Evolutionary conservation across 2,113 vertebrate species (phyloP).

Genomic region (Actinemys pallida): DNA sequence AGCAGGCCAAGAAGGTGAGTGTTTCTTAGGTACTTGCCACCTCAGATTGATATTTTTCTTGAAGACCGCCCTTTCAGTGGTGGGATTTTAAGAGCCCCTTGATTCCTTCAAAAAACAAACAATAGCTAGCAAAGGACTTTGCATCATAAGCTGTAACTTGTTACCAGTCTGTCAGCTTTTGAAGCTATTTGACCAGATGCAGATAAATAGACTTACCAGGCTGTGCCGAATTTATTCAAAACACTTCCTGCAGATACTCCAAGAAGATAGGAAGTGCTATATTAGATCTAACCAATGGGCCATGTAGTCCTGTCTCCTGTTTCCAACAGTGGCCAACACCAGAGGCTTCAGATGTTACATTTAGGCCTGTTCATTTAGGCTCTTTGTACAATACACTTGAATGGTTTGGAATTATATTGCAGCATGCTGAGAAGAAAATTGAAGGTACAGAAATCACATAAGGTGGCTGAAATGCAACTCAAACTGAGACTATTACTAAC

Average conservation of each 20-base stretch:
- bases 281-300: constrained; percentile 20
- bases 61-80: neutral
- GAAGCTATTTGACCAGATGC: constrained; percentile 7
- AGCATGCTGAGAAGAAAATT: constrained; percentile 68
- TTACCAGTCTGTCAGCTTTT: neutral
- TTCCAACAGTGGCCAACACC: constrained; percentile 30
- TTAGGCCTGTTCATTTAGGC: constrained; percentile 9
- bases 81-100: neutral
- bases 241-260: constrained; percentile 38
- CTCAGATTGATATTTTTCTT: neutral
- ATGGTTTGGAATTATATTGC: constrained; percentile 45
- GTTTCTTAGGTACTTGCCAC: neutral
- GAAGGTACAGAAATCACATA: constrained; percentile 70
- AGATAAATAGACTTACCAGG: neutral
- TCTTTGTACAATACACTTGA: constrained; percentile 48
- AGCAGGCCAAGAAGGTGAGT: neutral
- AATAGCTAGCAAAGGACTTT: neutral
- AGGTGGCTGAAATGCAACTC: constrained; percentile 58
- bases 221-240: neutral
- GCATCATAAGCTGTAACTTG: neutral
- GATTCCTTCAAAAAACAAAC: neutral
- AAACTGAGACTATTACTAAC: constrained; percentile 32
- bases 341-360: constrained; percentile 52
- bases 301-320: constrained; percentile 23
- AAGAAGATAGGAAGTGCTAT: neutral